Conservation (phyloP, 1,140 invertebrate genomes). For the Apis cerana region DNA sequence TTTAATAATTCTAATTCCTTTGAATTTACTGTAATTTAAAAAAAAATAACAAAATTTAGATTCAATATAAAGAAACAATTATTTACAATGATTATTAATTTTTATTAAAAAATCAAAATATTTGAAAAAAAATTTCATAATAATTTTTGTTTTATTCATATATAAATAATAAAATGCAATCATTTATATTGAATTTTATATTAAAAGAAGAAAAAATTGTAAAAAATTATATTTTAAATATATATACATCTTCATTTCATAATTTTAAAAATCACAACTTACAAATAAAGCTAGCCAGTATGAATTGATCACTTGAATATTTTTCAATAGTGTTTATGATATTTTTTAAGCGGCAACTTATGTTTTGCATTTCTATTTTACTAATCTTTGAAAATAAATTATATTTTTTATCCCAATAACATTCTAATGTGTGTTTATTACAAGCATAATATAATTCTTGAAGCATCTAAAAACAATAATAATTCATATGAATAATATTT, state of each 20-base stretch:
- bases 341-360: constrained; percentile 30
- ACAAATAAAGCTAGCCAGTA: constrained; percentile 60
- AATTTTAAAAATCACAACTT: constrained; percentile 45
- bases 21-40: not conserved
- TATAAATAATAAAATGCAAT: not conserved
- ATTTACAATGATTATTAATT: not conserved
- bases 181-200: not conserved
- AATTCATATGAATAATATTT: constrained; percentile 14
- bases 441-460: constrained; percentile 50
- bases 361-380: not conserved
- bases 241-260: not conserved
- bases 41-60: not conserved
- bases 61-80: not conserved
- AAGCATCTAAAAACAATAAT: constrained; percentile 65
- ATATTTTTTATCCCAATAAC: constrained; percentile 60
- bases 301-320: constrained; percentile 22
- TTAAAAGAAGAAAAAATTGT: not conserved
- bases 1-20: not conserved
- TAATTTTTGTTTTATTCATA: not conserved
- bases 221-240: not conserved
- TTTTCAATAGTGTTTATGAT: constrained; percentile 54
- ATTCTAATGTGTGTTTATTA: constrained; percentile 7
- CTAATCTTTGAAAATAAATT: constrained; percentile 65
- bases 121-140: not conserved
- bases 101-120: not conserved